These are phyloP conservation scores for Arctopsyche grandis DNA, from an alignment of 1,140 invertebrate species.

Conservation along the genomic window DNA sequence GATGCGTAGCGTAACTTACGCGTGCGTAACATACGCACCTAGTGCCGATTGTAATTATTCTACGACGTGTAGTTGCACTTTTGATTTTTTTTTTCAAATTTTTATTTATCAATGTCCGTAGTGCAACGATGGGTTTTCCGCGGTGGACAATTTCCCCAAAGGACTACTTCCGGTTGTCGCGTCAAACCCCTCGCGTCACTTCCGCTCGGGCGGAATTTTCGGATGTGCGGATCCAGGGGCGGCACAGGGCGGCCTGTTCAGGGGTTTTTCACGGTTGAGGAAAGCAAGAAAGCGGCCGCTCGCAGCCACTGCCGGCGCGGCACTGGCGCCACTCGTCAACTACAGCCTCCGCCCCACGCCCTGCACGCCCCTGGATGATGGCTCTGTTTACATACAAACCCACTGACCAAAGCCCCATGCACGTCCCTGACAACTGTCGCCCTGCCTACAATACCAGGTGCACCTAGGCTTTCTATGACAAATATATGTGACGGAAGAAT, in stretches of 20 bases:
- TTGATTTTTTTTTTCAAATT: background rate
- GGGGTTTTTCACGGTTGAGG: background rate
- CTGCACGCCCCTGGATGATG: conserved; percentile 10
- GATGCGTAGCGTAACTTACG: background rate
- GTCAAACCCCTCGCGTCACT: background rate
- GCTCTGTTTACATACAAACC: conserved; percentile 24
- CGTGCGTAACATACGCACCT: conserved; percentile 24
- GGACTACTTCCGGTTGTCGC: conserved; percentile 48
- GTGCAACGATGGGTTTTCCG: background rate
- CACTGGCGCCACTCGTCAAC: conserved; percentile 60
- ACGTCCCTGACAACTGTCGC: background rate
- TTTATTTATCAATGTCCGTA: too few species aligned
- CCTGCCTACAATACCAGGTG: background rate
- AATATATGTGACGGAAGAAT: too few species aligned
- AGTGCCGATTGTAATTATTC: conserved; percentile 51
- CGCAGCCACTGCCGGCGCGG: conserved; percentile 65
- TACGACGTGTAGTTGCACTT: background rate
- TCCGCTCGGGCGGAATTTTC: conserved; percentile 5
- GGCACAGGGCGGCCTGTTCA: background rate
- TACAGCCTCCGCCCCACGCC: conserved; percentile 47
- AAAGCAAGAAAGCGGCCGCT: conserved; percentile 59
- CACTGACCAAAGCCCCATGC: background rate
- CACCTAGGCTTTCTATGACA: too few species aligned
- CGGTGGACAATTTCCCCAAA: background rate
- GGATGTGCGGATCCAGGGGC: background rate